These are phyloP conservation scores for Hiodon tergisus DNA, from an alignment of 2,113 vertebrate species.

Conservation along the genomic window DNA sequence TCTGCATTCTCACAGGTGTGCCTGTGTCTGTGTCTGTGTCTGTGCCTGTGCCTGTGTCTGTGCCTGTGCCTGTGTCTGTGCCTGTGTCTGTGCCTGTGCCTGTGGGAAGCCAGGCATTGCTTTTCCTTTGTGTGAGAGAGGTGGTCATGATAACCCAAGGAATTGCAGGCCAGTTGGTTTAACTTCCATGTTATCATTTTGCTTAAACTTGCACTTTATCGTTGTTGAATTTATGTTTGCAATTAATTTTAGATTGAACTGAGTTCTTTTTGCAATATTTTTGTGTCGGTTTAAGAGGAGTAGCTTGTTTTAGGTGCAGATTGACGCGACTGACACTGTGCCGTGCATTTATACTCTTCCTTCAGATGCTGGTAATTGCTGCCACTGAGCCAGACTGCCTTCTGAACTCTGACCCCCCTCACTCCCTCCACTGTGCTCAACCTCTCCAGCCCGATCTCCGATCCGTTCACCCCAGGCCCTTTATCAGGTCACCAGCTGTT, in stretches of 20 bases:
- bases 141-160: no score
- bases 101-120: background rate
- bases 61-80: background rate
- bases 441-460: background rate
- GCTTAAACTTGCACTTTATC: no score
- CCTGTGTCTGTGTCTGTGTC: background rate
- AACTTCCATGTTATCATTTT: no score
- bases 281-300: background rate
- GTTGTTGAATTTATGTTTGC: no score
- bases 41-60: background rate
- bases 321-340: background rate
- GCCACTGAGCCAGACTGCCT: slow-evolving; percentile 57
- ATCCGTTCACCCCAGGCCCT: slow-evolving; percentile 25
- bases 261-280: no score
- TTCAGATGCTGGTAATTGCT: slow-evolving; percentile 54
- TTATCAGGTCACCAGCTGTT: background rate
- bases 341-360: background rate
- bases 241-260: no score
- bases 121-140: background rate
- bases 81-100: background rate
- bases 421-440: background rate
- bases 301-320: background rate
- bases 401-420: slow-evolving; percentile 42
- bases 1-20: slow-evolving; percentile 56
- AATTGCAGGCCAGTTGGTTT: no score